These are phyloP conservation scores for Thalassoma bifasciatum DNA, from an alignment of 2,113 vertebrate species.

Conservation along the genomic window DNA sequence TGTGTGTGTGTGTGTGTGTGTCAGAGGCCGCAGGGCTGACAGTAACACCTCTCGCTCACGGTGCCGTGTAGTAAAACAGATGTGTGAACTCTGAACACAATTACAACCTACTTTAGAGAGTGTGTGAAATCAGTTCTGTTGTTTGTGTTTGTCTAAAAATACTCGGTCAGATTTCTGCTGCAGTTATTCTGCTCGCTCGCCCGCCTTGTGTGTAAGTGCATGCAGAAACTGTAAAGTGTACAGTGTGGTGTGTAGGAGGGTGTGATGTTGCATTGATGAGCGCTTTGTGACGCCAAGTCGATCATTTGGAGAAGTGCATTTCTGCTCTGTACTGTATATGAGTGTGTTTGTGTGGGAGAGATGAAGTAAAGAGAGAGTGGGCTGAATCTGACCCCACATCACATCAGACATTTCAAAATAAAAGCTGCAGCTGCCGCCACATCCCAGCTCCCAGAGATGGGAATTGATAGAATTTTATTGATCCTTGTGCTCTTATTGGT, in stretches of 20 bases:
- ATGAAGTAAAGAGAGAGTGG: slow-evolving; percentile 33
- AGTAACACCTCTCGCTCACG: slow-evolving; percentile 38
- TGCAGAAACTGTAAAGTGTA: slow-evolving; percentile 29
- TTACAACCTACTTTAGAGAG: neutral
- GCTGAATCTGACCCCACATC: slow-evolving; percentile 67
- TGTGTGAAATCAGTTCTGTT: neutral
- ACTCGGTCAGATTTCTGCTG: slow-evolving; percentile 6
- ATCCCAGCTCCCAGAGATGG: too few relatives aligned
- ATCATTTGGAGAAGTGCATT: slow-evolving; percentile 10
- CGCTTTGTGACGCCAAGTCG: slow-evolving; percentile 26
- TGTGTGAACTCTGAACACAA: slow-evolving; percentile 40
- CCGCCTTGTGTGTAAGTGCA: neutral
- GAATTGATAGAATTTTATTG: too few relatives aligned
- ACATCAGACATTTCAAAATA: slow-evolving; percentile 49
- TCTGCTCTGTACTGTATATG: neutral
- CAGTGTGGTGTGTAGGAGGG: slow-evolving; percentile 47
- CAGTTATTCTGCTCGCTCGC: slow-evolving; percentile 22
- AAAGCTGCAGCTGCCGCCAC: slow-evolving; percentile 3
- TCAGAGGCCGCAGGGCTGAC: neutral
- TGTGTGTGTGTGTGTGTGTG: too few relatives aligned
- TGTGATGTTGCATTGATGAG: slow-evolving; percentile 50
- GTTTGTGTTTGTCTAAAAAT: slow-evolving; percentile 33
- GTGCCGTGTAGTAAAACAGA: neutral
- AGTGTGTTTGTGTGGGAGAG: slow-evolving; percentile 39
- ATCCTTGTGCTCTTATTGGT: too few relatives aligned